Evolutionary conservation across 1,140 invertebrate species (phyloP), one percentile per base, ranked within the genome.

Genomic region (Diabrotica virgifera): DNA sequence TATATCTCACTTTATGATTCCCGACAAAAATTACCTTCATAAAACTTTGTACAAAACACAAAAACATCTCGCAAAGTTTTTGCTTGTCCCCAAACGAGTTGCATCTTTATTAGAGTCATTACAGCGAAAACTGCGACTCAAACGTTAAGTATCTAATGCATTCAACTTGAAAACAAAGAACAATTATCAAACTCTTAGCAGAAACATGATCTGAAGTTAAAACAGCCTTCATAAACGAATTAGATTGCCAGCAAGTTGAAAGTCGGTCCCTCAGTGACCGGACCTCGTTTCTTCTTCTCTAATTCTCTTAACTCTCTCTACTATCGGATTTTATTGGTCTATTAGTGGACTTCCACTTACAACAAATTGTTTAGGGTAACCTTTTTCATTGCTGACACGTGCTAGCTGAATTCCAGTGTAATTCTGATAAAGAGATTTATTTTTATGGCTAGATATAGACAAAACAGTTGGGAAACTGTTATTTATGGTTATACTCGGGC

Each of bases 341-440:
- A 54, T 54, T 54, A 54, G 52, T 54, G 52, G 52, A 54, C 52
- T 12, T 54, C 52, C 52, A 54, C 52, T 54, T 54, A 35, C 52
- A 54, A 54, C 52, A 54, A 54, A 54, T 54, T 54, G 52, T 54
- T 54, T n/a, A 54, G 52, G 52, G 52, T 13, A 35, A 13, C 52
- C 52, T 54, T 54, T 54, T 54, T 35, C 24, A 13, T 54, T 54
- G 52, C 52, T 46, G 40, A 46, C 52, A 54, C 52, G 52, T 54
- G n/a, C 52, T 54, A 5, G 52, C 12, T 54, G 24, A 13, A 54
- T 12, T 10, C 52, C 8, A 5, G 9, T 12, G 8, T 13, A 10
- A 46, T 46, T 46, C 40, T 46, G n/a, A 46, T 10, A n/a, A 46
- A 35, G n/a, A 54, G 52, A 54, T 54, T 13, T 54, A 54, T 54